These are phyloP conservation scores for Notamacropus eugenii DNA, from an alignment of 2,797 vertebrate genomes.

Conservation along the genomic window DNA sequence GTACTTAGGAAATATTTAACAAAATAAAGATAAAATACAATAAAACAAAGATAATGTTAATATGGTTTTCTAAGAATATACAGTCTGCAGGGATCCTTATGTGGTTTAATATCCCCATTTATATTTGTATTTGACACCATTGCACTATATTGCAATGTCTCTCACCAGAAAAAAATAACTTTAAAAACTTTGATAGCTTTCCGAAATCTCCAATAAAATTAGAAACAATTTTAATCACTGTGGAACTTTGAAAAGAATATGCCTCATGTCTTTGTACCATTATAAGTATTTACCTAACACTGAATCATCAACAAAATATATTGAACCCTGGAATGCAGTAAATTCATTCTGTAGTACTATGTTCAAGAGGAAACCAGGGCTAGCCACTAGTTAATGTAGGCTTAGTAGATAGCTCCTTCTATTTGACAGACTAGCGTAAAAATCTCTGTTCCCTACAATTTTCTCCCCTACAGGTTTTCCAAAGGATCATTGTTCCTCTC, in stretches of 20 bases:
- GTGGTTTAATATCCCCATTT: background rate
- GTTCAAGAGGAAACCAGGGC: background rate
- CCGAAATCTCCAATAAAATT: background rate
- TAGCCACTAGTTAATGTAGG: background rate
- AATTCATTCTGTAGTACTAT: background rate
- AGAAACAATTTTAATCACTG: background rate
- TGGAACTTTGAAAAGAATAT: background rate
- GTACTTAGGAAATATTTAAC: background rate
- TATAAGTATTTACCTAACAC: background rate
- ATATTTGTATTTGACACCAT: background rate
- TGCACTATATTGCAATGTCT: background rate
- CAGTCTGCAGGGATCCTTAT: background rate
- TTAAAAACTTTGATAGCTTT: background rate
- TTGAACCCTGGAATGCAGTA: background rate
- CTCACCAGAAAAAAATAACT: background rate
- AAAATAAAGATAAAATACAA: background rate
- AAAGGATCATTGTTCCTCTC: background rate
- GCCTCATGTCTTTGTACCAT: background rate
- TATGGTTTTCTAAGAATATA: background rate
- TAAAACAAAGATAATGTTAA: background rate
- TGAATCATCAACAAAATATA: background rate
- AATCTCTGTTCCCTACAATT: background rate
- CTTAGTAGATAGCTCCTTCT: background rate
- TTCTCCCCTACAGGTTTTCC: background rate
- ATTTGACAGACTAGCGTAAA: background rate